phyloP scores from a whole-genome alignment of 37 sponge, comb jelly and placozoan genomes.

The Hormiphora californensis region DNA sequence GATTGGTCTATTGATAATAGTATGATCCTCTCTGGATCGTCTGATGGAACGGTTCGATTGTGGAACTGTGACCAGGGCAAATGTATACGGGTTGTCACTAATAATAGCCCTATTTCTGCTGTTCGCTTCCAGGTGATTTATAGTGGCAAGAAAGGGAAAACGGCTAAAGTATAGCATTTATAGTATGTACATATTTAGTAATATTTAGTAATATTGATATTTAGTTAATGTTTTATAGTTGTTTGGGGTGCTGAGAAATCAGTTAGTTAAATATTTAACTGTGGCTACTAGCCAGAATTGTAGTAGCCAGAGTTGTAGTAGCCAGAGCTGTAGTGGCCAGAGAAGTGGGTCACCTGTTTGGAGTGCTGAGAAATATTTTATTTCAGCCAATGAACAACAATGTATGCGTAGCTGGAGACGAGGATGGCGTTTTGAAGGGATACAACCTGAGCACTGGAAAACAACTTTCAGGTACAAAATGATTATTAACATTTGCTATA shows the following conservation, averaged over 20 bases:
- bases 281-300: too few relatives aligned
- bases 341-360: not conserved
- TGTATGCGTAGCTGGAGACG: constrained; percentile 30
- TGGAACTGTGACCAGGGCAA: not conserved
- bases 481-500: too few relatives aligned
- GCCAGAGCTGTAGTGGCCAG: not conserved
- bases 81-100: not conserved
- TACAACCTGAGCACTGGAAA: constrained; percentile 26
- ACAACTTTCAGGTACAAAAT: not conserved
- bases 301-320: not conserved
- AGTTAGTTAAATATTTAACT: too few relatives aligned
- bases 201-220: too few relatives aligned
- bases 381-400: constrained; percentile 29
- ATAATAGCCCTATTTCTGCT: not conserved
- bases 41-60: not conserved
- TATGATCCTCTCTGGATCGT: not conserved
- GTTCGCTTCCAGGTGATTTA: not conserved
- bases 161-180: too few relatives aligned
- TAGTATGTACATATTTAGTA: too few relatives aligned
- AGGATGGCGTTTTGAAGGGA: not conserved
- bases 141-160: too few relatives aligned
- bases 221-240: too few relatives aligned
- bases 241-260: too few relatives aligned
- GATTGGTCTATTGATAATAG: constrained; percentile 44
- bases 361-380: not conserved